Evolutionary conservation across 2,113 vertebrate genomes (phyloP).

Genomic region (Eurystomus gularis): DNA sequence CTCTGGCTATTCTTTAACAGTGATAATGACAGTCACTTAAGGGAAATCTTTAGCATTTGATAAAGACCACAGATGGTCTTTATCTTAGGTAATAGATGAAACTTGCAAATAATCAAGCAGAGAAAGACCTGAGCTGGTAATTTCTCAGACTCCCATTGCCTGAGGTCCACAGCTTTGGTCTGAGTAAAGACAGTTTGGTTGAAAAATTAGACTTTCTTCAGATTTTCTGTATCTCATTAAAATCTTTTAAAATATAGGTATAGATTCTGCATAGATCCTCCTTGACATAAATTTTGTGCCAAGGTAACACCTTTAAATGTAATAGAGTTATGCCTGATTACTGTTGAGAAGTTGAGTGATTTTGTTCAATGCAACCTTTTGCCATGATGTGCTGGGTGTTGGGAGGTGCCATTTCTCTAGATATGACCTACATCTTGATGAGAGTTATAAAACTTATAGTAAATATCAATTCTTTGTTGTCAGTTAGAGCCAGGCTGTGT

Average conservation of each 20-base stretch:
- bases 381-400: not conserved
- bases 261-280: not conserved
- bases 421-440: not conserved
- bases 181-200: not conserved
- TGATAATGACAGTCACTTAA: not conserved
- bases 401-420: not conserved
- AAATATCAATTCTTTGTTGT: not conserved
- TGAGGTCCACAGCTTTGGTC: not conserved
- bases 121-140: not conserved
- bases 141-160: not conserved
- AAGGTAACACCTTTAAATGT: not conserved
- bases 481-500: not conserved
- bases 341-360: not conserved
- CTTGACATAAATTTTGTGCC: not conserved
- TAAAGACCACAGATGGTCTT: not conserved
- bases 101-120: not conserved
- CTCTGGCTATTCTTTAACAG: not conserved
- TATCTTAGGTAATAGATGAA: not conserved
- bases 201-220: not conserved
- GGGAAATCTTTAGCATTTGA: not conserved
- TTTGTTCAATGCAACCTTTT: not conserved
- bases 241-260: not conserved
- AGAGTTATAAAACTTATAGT: not conserved
- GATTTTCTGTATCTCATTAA: not conserved
- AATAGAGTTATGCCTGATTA: not conserved